Percentiles rank a stretch among this genome's conserved stretches.
phyloP scores from a whole-genome alignment of 2,888 invertebrate species.

The Callyntrura guangdongensis region DNA sequence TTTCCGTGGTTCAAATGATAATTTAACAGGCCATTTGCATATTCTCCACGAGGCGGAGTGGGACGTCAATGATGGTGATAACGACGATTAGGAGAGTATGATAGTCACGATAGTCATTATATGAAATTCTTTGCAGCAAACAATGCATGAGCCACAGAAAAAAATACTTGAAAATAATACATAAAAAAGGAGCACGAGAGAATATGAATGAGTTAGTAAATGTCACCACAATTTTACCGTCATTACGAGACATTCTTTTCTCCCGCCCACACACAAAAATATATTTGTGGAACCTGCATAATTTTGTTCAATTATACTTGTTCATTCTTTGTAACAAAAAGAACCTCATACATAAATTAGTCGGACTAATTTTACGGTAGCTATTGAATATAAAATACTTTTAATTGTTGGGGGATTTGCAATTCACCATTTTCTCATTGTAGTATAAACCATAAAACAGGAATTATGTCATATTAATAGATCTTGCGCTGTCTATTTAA shows the following conservation, averaged over 20 bases:
- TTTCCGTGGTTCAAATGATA: slow-evolving; percentile 1
- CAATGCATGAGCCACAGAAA: background rate
- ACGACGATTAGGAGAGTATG: background rate
- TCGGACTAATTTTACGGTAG: no score
- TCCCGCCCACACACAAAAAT: background rate
- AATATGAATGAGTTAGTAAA: slow-evolving; percentile 20
- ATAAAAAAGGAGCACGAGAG: background rate
- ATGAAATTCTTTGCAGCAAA: slow-evolving; percentile 5
- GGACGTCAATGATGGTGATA: background rate
- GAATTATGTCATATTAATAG: no score
- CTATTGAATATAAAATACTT: no score
- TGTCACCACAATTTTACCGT: background rate
- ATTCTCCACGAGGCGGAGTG: background rate
- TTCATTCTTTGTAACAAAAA: no score
- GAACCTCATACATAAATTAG: no score
- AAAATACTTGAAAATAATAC: background rate
- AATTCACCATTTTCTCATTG: no score
- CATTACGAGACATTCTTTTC: background rate
- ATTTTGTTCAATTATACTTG: no score
- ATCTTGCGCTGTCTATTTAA: no score
- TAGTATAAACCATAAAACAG: no score
- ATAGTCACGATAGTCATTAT: background rate
- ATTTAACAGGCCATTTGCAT: slow-evolving; percentile 37
- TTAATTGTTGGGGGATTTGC: no score
- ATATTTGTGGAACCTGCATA: background rate